Evolutionary conservation across 1,140 invertebrate genomes (phyloP), one percentile per base, ranked within the genome.

Genomic region (Pseudomyrmex concolor): DNA sequence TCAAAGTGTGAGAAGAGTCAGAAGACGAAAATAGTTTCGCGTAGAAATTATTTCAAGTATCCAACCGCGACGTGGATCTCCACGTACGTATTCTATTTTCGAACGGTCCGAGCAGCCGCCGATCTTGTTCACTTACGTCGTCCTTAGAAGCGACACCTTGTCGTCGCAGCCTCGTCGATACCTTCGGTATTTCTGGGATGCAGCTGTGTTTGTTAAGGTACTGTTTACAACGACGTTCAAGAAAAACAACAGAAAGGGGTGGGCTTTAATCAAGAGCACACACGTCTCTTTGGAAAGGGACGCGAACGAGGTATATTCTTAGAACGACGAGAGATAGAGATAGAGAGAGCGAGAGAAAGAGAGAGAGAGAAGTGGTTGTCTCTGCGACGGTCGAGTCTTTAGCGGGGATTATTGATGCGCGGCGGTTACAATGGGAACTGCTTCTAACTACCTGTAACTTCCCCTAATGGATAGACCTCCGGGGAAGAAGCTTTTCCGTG

Each of bases 341-440:
- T 1, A 22, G 1, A 22, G 22, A 4, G 2, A n/a, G n/a, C 0
- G 34, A 34, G 5, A 34, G 34, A 34, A 0, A 34, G 34, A 34
- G 34, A 34, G 34, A 34, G 34, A 34, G 5, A 34, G 5, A 83
- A 72, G 48, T 63, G 78, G 83, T 86, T 83, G 77, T 84, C 81
- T 76, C 67, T 83, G 34, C 73, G 50, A 73, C 80, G 59, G 64
- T 80, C 55, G 68, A 77, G 76, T 43, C 77, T 57, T 77, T 84
- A 62, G 76, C 82, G 55, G 62, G 67, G 86, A 90, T 90, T 90
- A 90, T 90, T 85, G 89, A 90, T 90, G 87, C 77, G 71, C 77
- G 71, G 25, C 51, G 83, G 83, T 84, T 85, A 86, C 83, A 82
- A 85, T 87, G 43, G 77, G 74, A 87, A 78, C 62, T 64, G 71